Evolutionary conservation across 2,888 invertebrate species (phyloP).

Genomic region (Sisyra nigra): DNA sequence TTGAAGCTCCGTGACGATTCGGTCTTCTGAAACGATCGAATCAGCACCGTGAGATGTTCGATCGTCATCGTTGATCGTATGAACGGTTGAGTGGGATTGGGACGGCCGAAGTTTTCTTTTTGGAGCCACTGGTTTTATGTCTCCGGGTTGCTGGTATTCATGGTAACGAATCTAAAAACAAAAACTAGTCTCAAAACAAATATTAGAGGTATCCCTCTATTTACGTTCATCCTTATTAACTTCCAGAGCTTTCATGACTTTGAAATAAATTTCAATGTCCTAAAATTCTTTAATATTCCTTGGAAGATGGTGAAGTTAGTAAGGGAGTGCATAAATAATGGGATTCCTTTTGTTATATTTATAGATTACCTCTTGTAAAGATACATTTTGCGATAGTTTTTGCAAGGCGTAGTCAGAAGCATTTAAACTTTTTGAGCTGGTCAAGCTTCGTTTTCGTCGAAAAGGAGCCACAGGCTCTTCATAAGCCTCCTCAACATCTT

Average conservation of each 20-base stretch:
- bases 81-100: constrained; percentile 35
- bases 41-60: constrained; percentile 56
- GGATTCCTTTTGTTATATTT: too few relatives aligned
- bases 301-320: too few relatives aligned
- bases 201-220: too few relatives aligned
- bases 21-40: constrained; percentile 38
- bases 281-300: too few relatives aligned
- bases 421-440: constrained; percentile 16
- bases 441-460: constrained; percentile 23
- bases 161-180: constrained; percentile 1
- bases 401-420: background rate
- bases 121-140: constrained; percentile 34
- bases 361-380: constrained; percentile 3
- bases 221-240: too few relatives aligned
- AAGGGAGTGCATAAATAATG: too few relatives aligned
- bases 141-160: constrained; percentile 13
- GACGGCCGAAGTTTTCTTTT: constrained; percentile 35
- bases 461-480: constrained; percentile 13
- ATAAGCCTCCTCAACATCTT: background rate
- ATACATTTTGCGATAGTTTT: background rate
- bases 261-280: too few relatives aligned
- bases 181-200: background rate
- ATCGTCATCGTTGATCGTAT: constrained; percentile 44
- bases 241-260: too few relatives aligned
- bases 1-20: constrained; percentile 21